Conservation (phyloP, 2,888 invertebrate genomes). For the Tetrapedia diversipes region DNA sequence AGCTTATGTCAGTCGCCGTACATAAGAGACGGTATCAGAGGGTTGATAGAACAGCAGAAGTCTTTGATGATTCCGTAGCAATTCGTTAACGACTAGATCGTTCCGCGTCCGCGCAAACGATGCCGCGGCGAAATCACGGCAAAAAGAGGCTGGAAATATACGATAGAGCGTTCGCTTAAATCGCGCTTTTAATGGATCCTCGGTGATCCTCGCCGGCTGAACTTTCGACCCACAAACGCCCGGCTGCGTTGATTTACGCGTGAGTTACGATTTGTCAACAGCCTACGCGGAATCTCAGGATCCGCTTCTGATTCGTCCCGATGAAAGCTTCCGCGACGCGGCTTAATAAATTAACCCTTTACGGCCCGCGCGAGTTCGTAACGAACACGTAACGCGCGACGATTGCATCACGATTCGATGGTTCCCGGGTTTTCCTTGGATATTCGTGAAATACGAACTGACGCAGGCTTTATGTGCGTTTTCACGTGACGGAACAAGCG, state of each 20-base stretch:
- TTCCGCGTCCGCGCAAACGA: background rate
- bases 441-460: background rate
- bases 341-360: constrained; percentile 35
- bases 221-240: constrained; percentile 51
- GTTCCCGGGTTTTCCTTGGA: background rate
- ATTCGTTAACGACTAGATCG: background rate
- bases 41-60: background rate
- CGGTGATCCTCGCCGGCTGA: constrained; percentile 1
- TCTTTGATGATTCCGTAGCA: background rate
- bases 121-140: too few relatives aligned
- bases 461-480: background rate
- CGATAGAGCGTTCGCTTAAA: constrained; percentile 10
- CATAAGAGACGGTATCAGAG: too few relatives aligned
- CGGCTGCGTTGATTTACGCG: constrained; percentile 24
- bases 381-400: constrained; percentile 2
- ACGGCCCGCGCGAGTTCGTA: constrained; percentile 9
- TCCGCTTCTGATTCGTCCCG: constrained; percentile 4
- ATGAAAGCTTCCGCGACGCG: constrained; percentile 9
- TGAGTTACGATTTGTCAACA: constrained; percentile 28
- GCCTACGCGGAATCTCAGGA: constrained; percentile 7
- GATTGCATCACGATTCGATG: constrained; percentile 9
- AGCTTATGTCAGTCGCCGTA: too few relatives aligned
- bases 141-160: constrained; percentile 2
- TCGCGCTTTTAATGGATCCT: constrained; percentile 15
- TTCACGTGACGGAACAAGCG: background rate